Base-by-base conservation (phyloP, 2,888 invertebrate genomes). In the Muschampia plurimacula region DNA sequence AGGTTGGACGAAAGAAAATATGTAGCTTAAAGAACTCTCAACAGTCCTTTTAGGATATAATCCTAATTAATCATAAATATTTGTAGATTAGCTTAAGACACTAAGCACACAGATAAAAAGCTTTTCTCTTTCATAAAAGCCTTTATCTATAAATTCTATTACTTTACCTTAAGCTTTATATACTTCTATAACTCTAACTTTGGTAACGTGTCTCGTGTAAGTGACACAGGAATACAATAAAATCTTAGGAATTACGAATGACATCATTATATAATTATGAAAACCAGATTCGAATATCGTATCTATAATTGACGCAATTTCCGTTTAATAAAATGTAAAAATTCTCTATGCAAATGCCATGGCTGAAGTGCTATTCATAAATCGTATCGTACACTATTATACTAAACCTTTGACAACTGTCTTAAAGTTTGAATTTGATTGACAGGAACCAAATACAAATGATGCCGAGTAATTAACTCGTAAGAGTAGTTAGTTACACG, bases 321-420 rank as follows among this genome's bases (percentile, higher is more conserved):
- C 28, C 28, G 57, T 28, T 57, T 12, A 28, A 28, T 57, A 57
- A 28, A 57, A 57, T 13, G 57, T 57, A 57, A 10, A 57, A 57
- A 57, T 28, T 28, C 28, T 22, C 28, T 57, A 57, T 57, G 57
- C 57, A 57, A 57, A 57, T 57, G 22, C 28, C 57, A 57, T 57
- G 57, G 57, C 28, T 57, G 57, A 57, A 57, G 57, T 57, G 28
- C 10, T 57, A 57, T 57, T 9, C 28, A 57, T 57, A 57, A 57
- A 10, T 28, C 57, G 3, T 28, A 28, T 28, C 2, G 55, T 22
- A 52, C 9, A 52, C 57, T 28, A 9, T 28, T 28, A 28, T 28
- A 57, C 12, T 57, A 57, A 57, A 57, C 28, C 28, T 28, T 57
- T 28, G 4, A 12, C 12, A 10, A 57, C 15, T 12, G 10, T 1